Conservation (phyloP, 2,888 invertebrate genomes). For the Mesorhabditis sp. region DNA sequence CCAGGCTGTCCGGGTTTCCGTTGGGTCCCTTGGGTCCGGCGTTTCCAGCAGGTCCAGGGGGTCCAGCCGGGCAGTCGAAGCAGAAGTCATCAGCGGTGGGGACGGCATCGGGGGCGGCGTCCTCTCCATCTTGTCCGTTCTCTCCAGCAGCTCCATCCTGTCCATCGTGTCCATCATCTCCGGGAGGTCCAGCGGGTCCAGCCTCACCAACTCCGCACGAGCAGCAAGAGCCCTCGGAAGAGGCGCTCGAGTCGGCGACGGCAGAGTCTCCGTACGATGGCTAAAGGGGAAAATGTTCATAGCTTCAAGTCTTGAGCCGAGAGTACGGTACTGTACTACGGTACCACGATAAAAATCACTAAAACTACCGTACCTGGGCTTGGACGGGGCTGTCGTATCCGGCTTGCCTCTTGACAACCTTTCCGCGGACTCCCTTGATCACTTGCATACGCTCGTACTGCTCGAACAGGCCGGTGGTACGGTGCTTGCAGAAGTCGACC, state of each 20-base stretch:
- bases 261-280: constrained; percentile 22
- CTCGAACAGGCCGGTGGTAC: constrained; percentile 41
- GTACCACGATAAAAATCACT: not conserved
- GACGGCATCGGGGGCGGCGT: constrained; percentile 34
- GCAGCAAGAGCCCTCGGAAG: constrained; percentile 37
- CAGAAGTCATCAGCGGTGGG: constrained; percentile 40
- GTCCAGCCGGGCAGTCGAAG: constrained; percentile 40
- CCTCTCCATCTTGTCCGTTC: constrained; percentile 31
- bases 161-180: constrained; percentile 44
- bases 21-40: constrained; percentile 26
- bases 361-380: not conserved
- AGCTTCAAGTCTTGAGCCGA: not conserved
- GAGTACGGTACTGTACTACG: not conserved
- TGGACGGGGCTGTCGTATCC: constrained; percentile 30
- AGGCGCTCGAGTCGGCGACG: constrained; percentile 17
- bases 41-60: constrained; percentile 37
- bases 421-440: constrained; percentile 35
- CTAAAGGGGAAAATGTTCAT: not conserved
- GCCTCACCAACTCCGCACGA: constrained; percentile 34
- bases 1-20: constrained; percentile 36
- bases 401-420: constrained; percentile 38
- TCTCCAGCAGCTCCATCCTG: constrained; percentile 46
- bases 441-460: constrained; percentile 41
- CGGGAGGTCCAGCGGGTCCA: constrained; percentile 42
- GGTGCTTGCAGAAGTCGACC: constrained; percentile 49